Base-by-base conservation (phyloP, 1,140 invertebrate species). In the Rhagoletis pomonella region DNA sequence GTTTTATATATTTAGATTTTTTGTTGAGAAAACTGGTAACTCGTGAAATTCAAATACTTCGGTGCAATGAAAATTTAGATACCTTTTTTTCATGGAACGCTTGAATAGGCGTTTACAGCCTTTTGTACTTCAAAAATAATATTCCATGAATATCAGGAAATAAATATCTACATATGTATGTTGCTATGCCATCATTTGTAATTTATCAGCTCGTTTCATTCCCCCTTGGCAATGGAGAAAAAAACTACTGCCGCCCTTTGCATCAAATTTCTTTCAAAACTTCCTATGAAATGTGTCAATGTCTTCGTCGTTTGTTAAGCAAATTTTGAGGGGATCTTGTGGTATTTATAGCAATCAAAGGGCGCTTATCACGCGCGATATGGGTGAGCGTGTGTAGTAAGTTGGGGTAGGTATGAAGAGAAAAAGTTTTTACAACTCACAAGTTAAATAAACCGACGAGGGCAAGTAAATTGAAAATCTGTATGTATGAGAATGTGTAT, bases 401-500 rank as follows among this genome's bases (percentile, higher is more conserved):
- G 67, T 29, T 29, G 29, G 29, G 29, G 29, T 29, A 29, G 29
- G 29, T 29, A 29, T 55, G 50, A 7, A 55, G 50, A 12, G 0
- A 73, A 73, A 73, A 44, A 73, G 67, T 73, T 73, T 42, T 44
- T 73, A 6, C 39, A 17, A 47, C 42, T 47, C 5, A 47, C 44
- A 73, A 73, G 42, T 47, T 73, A 47, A 29, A 67, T 9, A 67
- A 67, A 67, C 64, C 64, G n/a, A 17, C 39, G 3, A 44, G 4
- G 9, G 29, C 29, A 69, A 69, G 39, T 69, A 12, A 39, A 7
- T 39, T 5, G 50, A 55, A 62, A 62, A 62, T 62, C 10, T 62
- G 60, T 62, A 62, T 62, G 55, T 85, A 19, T 55, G 59, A 9
- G 50, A n/a, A n/a, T 81, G 2, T 81, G 73, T 81, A 29, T 29